A percentile compares a stretch with the other conserved stretches of the same genome.
Conservation (phyloP, 2,113 vertebrate genomes). For the Oenanthe oenanthe region DNA sequence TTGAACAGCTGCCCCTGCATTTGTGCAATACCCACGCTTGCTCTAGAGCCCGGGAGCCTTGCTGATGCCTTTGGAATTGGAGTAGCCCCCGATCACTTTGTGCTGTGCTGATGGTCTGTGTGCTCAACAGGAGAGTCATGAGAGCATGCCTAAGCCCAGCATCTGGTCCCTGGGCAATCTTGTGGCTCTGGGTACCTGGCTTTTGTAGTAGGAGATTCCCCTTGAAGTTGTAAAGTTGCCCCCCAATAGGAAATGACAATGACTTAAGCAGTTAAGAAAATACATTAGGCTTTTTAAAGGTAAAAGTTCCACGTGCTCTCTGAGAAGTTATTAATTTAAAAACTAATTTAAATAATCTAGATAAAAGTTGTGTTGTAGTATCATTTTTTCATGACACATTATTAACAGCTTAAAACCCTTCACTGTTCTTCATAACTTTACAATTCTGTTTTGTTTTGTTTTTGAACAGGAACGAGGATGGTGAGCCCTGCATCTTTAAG, state of each 20-base stretch:
- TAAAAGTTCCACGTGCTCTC: not conserved
- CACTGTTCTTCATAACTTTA: not conserved
- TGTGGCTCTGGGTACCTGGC: not conserved
- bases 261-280: not conserved
- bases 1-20: not conserved
- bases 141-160: not conserved
- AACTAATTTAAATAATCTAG: not conserved
- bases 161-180: not conserved
- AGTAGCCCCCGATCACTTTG: fast-evolving
- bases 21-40: not conserved
- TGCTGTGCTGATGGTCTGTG: not conserved
- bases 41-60: not conserved
- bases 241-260: fast-evolving
- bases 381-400: not conserved
- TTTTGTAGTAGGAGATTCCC: not conserved
- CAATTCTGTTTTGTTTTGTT: not conserved
- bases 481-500: conserved; percentile 89
- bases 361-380: not conserved
- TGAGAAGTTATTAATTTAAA: not conserved
- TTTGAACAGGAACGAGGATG: conserved; percentile 83
- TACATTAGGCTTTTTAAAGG: not conserved
- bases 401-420: not conserved
- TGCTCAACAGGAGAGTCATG: not conserved
- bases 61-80: not conserved
- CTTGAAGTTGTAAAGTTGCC: not conserved